phyloP scores from a whole-genome alignment of 2,113 vertebrate species.

The Percopsis transmontana region DNA sequence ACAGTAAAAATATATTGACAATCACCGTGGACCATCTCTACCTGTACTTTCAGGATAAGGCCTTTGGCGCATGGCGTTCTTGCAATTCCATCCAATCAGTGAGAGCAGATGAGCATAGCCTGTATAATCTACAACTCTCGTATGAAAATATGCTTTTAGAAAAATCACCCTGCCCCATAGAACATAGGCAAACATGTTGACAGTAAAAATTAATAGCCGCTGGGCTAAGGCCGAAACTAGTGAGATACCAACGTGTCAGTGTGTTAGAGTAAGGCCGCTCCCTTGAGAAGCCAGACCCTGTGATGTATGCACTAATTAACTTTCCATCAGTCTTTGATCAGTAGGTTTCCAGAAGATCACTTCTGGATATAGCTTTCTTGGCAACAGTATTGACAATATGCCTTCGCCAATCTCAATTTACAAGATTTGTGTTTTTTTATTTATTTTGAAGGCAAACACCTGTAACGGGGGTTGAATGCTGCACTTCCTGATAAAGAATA shows the following conservation, averaged over 20 bases:
- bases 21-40: background rate
- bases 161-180: slow-evolving; percentile 9
- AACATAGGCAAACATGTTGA: background rate
- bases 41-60: slow-evolving; percentile 21
- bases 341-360: slow-evolving; percentile 41
- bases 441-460: too few relatives aligned
- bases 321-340: slow-evolving; percentile 41
- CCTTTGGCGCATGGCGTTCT: slow-evolving; percentile 24
- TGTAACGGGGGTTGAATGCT: too few relatives aligned
- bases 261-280: slow-evolving; percentile 13
- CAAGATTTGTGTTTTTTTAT: too few relatives aligned
- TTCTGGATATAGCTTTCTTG: slow-evolving; percentile 5
- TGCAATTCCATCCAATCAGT: slow-evolving; percentile 15
- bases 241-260: slow-evolving; percentile 19
- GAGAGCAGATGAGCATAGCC: background rate
- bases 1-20: too few relatives aligned
- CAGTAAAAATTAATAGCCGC: slow-evolving; percentile 14
- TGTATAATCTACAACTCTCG: slow-evolving; percentile 9
- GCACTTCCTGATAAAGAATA: too few relatives aligned
- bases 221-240: slow-evolving; percentile 13
- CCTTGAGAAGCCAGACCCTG: slow-evolving; percentile 24
- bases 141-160: slow-evolving; percentile 21
- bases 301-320: slow-evolving; percentile 56
- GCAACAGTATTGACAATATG: slow-evolving; percentile 14
- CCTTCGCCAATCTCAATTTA: too few relatives aligned